Evolutionary conservation across 1,140 invertebrate genomes (phyloP).

Genomic region (Ctenoplectra terminalis): DNA sequence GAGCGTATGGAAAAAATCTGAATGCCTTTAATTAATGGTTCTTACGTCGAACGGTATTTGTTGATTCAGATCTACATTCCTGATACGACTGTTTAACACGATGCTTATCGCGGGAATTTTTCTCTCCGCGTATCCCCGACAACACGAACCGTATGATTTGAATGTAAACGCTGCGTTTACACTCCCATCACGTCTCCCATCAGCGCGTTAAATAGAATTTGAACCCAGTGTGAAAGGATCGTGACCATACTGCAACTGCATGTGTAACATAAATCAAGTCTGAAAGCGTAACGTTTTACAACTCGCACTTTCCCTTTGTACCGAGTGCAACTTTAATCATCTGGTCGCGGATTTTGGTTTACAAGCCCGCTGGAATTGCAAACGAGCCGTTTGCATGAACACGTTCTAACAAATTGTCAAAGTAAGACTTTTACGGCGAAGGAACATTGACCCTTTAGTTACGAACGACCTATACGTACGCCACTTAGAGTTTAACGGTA

Average conservation of each 20-base stretch:
- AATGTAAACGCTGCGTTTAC: constrained; percentile 36
- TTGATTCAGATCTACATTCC: neutral
- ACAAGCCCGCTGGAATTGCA: too few species aligned
- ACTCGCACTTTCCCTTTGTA: constrained; percentile 21
- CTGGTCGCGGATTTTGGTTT: neutral
- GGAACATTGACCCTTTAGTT: too few species aligned
- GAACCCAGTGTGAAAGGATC: constrained; percentile 24
- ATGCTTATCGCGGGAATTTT: constrained; percentile 1
- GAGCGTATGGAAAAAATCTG: neutral
- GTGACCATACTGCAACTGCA: constrained; percentile 19
- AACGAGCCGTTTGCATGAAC: neutral
- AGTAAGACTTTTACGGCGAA: too few species aligned
- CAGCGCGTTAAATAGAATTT: constrained; percentile 40
- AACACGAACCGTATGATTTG: constrained; percentile 11
- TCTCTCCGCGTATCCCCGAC: too few species aligned
- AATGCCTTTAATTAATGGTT: neutral
- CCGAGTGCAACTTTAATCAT: neutral
- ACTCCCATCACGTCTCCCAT: constrained; percentile 39
- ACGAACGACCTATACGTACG: too few species aligned
- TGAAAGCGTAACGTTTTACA: constrained; percentile 8
- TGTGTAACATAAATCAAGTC: constrained; percentile 26
- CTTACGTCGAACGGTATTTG: too few species aligned
- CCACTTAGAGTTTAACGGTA: too few species aligned
- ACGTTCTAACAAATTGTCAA: neutral
- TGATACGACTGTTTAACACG: neutral